Evolutionary conservation across 1,140 invertebrate species (phyloP).

Genomic region (Scaptomyza pallida): DNA sequence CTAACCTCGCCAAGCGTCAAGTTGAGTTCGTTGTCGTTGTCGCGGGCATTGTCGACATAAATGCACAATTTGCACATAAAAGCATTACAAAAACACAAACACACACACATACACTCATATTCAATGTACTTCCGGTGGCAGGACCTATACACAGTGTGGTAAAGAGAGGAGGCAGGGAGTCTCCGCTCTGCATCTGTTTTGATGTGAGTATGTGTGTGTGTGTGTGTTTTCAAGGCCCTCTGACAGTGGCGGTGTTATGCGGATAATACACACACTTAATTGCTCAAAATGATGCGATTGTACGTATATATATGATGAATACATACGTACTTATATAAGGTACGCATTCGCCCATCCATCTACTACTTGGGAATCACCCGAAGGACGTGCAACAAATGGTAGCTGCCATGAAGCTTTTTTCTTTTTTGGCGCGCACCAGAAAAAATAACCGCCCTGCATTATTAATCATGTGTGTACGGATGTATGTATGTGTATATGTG

Average conservation of each 20-base stretch:
- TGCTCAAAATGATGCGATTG: constrained; percentile 80
- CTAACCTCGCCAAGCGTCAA: constrained; percentile 44
- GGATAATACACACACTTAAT: constrained; percentile 82
- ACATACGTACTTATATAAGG: background rate
- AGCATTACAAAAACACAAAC: constrained; percentile 52
- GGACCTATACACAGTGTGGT: constrained; percentile 40
- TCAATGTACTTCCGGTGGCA: constrained; percentile 81
- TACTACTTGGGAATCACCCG: constrained; percentile 37
- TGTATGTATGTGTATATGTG: constrained; percentile 20
- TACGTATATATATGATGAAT: constrained; percentile 7
- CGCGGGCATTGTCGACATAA: constrained; percentile 74
- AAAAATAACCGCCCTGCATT: constrained; percentile 25
- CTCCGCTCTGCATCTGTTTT: constrained; percentile 38
- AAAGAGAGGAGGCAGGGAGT: constrained; percentile 8
- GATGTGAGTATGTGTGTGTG: constrained; percentile 35
- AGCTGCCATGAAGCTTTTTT: constrained; percentile 45
- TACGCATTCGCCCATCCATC: constrained; percentile 11
- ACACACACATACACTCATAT: constrained; percentile 43
- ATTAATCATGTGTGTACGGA: background rate
- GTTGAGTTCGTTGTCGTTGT: constrained; percentile 42
- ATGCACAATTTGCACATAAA: constrained; percentile 81
- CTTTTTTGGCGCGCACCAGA: constrained; percentile 55
- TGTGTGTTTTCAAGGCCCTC: constrained; percentile 63
- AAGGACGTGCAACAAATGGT: constrained; percentile 48
- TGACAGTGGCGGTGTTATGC: constrained; percentile 67